Evolutionary conservation across 2,888 invertebrate species (phyloP).

Genomic region (Mesorhabditis spiculigera): DNA sequence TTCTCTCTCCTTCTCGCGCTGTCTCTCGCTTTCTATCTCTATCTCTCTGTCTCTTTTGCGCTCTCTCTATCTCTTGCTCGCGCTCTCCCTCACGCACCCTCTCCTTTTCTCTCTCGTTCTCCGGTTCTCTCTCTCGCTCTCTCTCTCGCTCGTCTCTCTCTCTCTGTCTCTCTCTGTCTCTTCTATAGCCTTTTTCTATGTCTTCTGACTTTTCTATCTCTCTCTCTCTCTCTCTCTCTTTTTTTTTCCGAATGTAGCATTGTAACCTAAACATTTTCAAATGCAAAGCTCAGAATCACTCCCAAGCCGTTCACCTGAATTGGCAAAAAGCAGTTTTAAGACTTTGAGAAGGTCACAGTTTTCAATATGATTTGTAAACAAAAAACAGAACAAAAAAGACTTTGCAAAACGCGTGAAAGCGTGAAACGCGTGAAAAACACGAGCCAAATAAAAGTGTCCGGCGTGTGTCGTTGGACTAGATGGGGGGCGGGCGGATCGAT

Average conservation of each 20-base stretch:
- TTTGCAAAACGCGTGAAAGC: background rate
- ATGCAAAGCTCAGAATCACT: too few species aligned
- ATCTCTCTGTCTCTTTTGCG: conserved; percentile 6
- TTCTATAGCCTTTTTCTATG: too few species aligned
- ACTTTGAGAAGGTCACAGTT: conserved; percentile 10
- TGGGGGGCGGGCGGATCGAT: conserved; percentile 7
- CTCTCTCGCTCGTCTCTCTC: conserved; percentile 6
- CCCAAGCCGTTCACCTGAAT: too few species aligned
- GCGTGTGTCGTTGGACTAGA: background rate
- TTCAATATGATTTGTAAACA: too few species aligned
- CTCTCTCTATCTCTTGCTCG: conserved; percentile 9
- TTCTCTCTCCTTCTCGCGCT: conserved; percentile 9
- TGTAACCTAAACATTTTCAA: too few species aligned
- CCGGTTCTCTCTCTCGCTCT: background rate
- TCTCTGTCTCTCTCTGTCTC: conserved; percentile 7
- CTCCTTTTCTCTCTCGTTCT: conserved; percentile 13
- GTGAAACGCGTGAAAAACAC: conserved; percentile 8
- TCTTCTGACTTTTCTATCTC: too few species aligned
- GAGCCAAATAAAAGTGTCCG: background rate
- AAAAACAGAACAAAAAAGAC: too few species aligned
- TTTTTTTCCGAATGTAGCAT: conserved; percentile 5
- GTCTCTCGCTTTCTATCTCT: too few species aligned
- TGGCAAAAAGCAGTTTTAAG: conserved; percentile 7
- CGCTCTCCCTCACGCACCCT: conserved; percentile 5
- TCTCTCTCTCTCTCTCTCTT: too few species aligned